These are phyloP conservation scores for Agelastica alni DNA, from an alignment of 2,888 invertebrate genomes.

Conservation along the genomic window DNA sequence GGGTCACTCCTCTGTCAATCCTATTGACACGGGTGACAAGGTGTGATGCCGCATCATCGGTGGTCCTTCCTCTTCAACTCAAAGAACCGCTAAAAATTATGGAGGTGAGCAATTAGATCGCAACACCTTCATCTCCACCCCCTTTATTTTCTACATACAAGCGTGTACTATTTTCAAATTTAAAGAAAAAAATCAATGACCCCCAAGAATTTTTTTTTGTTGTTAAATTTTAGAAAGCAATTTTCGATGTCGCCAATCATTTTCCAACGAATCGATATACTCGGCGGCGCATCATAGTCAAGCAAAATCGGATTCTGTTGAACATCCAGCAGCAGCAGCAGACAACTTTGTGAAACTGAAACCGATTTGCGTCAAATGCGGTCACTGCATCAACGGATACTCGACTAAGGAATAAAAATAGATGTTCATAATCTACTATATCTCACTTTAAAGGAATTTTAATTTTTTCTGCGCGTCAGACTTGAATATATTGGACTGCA, in stretches of 20 bases:
- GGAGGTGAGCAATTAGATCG: no score
- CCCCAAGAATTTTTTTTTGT: not conserved
- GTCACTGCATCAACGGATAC: slow-evolving; percentile 40
- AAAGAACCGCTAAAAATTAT: no score
- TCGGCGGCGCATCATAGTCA: slow-evolving; percentile 49
- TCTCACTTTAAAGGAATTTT: not conserved
- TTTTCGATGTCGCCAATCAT: slow-evolving; percentile 27
- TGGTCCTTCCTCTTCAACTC: no score
- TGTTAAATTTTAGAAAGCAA: slow-evolving; percentile 31
- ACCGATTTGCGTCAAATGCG: slow-evolving; percentile 52
- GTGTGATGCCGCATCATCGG: no score
- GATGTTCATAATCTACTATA: not conserved
- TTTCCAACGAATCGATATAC: slow-evolving; percentile 29
- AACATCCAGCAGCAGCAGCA: slow-evolving; percentile 56
- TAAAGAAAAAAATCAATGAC: no score
- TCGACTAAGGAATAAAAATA: slow-evolving; percentile 1
- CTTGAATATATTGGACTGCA: no score
- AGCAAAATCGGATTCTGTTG: slow-evolving; percentile 63
- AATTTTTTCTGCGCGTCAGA: no score
- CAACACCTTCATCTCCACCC: no score
- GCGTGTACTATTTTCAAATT: no score
- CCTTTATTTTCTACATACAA: no score
- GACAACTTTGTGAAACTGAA: slow-evolving; percentile 32
- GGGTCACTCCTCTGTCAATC: no score
- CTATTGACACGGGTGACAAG: no score